Evolutionary conservation across 2,797 vertebrate genomes (phyloP).

Genomic region (Psittacula echo): DNA sequence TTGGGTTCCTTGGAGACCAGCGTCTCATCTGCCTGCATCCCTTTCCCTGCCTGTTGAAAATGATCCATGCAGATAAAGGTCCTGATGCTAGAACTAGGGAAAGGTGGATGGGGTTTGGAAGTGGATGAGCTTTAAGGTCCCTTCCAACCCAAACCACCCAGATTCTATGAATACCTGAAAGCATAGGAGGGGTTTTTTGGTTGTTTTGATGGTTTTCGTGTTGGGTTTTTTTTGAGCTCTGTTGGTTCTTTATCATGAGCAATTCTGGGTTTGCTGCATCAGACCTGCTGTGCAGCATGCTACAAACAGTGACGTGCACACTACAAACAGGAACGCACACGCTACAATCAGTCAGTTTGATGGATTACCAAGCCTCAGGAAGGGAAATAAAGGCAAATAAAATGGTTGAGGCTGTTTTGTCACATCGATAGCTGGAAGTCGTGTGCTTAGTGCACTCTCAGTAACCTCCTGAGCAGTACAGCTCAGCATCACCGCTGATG

Average conservation of each 20-base stretch:
- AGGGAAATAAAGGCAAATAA: constrained; percentile 37
- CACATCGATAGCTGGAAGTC: neutral
- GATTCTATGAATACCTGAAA: neutral
- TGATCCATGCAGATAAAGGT: neutral
- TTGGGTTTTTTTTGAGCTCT: neutral
- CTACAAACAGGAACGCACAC: neutral
- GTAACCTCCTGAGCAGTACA: neutral
- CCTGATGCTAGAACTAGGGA: neutral
- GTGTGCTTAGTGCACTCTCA: neutral
- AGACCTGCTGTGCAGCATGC: neutral
- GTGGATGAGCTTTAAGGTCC: neutral
- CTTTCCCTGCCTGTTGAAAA: neutral
- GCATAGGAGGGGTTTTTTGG: neutral
- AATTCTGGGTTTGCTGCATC: neutral
- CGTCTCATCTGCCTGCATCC: neutral
- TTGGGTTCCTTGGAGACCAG: neutral
- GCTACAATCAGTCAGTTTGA: neutral
- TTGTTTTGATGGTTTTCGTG: neutral
- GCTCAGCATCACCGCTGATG: neutral
- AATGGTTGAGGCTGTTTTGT: constrained; percentile 24
- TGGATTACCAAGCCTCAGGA: constrained; percentile 26
- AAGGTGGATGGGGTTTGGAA: neutral
- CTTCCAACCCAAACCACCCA: neutral
- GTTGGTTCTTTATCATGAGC: neutral
- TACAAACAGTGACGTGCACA: neutral